Percentiles rank a stretch among this genome's conserved stretches.
Conservation (phyloP, 1,140 invertebrate species). For the Zaprionus ornatus region DNA sequence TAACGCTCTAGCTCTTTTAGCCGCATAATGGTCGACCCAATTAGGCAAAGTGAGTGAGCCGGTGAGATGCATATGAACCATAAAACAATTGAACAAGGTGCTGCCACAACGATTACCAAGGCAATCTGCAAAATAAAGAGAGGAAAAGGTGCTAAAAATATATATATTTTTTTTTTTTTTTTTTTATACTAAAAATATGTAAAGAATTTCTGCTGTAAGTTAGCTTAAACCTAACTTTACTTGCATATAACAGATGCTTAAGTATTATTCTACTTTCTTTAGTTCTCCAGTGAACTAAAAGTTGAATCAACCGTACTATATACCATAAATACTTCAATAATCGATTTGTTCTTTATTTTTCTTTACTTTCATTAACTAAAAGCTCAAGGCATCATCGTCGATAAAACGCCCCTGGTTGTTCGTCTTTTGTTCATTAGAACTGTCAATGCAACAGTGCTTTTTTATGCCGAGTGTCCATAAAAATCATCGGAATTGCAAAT, state of each 20-base stretch:
- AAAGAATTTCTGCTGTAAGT: too few relatives aligned
- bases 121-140: constrained; percentile 27
- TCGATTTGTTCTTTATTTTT: not conserved
- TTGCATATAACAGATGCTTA: too few relatives aligned
- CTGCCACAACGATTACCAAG: constrained; percentile 63
- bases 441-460: constrained; percentile 66
- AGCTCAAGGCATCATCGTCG: constrained; percentile 12
- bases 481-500: constrained; percentile 80
- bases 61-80: constrained; percentile 78
- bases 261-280: too few relatives aligned
- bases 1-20: not conserved
- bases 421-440: constrained; percentile 76
- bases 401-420: constrained; percentile 52
- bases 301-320: too few relatives aligned
- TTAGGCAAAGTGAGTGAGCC: constrained; percentile 76
- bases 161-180: too few relatives aligned
- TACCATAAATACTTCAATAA: too few relatives aligned
- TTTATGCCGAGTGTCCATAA: constrained; percentile 58
- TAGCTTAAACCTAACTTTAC: too few relatives aligned
- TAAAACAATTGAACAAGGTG: constrained; percentile 80
- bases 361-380: constrained; percentile 26
- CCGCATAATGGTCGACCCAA: constrained; percentile 76
- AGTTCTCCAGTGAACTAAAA: too few relatives aligned
- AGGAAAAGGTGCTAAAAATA: not conserved
- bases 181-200: not conserved